A percentile compares a stretch with the other conserved stretches of the same genome.
phyloP scores from a whole-genome alignment of 2,888 invertebrate species.

The Drosophila longiperda region DNA sequence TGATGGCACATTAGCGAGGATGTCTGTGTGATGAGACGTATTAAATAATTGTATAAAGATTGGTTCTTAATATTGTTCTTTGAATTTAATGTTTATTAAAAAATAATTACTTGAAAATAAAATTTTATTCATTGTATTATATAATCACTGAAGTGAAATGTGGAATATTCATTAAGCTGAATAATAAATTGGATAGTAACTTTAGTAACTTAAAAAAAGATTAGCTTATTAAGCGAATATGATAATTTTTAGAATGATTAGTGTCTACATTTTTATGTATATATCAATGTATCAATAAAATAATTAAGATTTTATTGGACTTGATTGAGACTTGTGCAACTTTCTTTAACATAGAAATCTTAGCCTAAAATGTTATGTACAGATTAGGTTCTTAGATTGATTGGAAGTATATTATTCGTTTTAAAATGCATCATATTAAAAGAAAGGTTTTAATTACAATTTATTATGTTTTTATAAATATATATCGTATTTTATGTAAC shows the following conservation, averaged over 20 bases:
- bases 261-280: not conserved
- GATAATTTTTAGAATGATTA: not conserved
- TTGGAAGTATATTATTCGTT: not conserved
- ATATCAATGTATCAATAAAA: too few relatives aligned
- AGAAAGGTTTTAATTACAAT: not conserved
- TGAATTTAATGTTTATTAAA: not conserved
- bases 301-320: not conserved
- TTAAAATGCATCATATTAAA: not conserved
- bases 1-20: conserved; percentile 2
- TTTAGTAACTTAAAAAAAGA: not conserved
- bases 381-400: not conserved
- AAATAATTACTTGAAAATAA: not conserved
- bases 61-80: not conserved
- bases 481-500: not conserved
- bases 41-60: conserved; percentile 6
- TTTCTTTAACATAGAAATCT: not conserved
- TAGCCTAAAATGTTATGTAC: not conserved
- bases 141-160: too few relatives aligned
- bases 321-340: not conserved
- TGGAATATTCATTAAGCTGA: too few relatives aligned
- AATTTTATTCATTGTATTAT: too few relatives aligned
- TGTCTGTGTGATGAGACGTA: not conserved
- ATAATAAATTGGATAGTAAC: too few relatives aligned
- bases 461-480: too few relatives aligned
- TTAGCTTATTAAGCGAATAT: not conserved